These are phyloP conservation scores for Lycaon pictus DNA, from an alignment of 2,113 vertebrate species.

Conservation along the genomic window DNA sequence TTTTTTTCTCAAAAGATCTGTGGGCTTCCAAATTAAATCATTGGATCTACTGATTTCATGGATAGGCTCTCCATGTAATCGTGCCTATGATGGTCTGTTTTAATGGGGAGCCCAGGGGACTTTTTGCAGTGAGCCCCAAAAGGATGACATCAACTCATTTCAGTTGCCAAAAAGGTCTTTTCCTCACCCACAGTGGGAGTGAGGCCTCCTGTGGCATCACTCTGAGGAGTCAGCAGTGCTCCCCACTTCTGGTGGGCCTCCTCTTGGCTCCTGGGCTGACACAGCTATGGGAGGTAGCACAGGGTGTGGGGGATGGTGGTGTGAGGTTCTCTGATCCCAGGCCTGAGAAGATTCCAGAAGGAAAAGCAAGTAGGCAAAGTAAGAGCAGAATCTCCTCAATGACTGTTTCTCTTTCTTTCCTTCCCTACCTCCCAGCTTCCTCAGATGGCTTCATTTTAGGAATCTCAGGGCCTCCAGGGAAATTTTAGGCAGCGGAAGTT, in stretches of 20 bases:
- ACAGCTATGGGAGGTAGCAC: background rate
- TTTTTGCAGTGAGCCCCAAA: background rate
- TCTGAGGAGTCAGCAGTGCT: background rate
- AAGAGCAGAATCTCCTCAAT: background rate
- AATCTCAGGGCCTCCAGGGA: background rate
- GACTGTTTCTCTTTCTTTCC: background rate
- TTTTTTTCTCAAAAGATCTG: background rate
- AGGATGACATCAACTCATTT: background rate
- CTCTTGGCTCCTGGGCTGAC: too few species aligned
- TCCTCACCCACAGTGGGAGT: background rate
- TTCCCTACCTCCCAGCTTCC: background rate
- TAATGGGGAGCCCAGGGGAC: background rate
- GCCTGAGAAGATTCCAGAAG: background rate
- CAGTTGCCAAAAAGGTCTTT: background rate
- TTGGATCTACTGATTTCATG: background rate
- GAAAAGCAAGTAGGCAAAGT: background rate
- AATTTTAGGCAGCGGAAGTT: slow-evolving; percentile 21
- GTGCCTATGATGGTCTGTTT: background rate
- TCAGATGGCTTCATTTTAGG: background rate
- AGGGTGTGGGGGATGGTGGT: background rate
- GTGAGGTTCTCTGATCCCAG: background rate
- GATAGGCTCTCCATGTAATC: background rate
- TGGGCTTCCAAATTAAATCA: background rate
- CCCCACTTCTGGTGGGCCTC: background rate
- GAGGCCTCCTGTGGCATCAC: background rate